Evolutionary conservation across 2,888 invertebrate genomes (phyloP).

Genomic region (Candidula unifasciata): DNA sequence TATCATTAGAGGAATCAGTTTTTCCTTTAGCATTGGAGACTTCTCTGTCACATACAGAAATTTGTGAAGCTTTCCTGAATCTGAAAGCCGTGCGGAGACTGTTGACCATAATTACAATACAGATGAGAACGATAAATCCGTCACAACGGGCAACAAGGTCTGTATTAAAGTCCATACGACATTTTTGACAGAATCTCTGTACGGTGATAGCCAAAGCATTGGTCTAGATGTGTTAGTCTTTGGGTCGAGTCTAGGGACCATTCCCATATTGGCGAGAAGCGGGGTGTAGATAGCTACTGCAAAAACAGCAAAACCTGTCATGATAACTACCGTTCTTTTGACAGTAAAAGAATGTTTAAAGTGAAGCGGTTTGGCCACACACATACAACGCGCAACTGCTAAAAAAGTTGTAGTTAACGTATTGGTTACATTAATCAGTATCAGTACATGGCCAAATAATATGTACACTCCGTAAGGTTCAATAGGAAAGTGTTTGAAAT

Average conservation of each 20-base stretch:
- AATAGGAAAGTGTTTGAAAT: background rate
- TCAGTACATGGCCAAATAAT: background rate
- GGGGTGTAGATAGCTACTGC: background rate
- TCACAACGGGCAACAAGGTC: background rate
- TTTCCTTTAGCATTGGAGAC: background rate
- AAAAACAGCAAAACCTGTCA: constrained; percentile 1
- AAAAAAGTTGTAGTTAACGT: background rate
- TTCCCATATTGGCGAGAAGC: background rate
- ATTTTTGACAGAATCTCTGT: background rate
- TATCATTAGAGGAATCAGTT: background rate
- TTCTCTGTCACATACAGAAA: background rate
- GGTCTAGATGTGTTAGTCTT: background rate
- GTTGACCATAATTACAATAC: background rate
- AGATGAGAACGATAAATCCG: background rate
- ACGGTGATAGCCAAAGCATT: background rate
- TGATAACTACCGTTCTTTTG: background rate
- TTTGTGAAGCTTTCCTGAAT: background rate
- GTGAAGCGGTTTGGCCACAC: background rate
- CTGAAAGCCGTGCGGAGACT: background rate
- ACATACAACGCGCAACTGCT: constrained; percentile 2
- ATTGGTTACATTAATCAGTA: background rate
- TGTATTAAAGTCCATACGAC: background rate
- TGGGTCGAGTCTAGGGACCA: background rate
- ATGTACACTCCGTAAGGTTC: constrained; percentile 1
- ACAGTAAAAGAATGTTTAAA: background rate